Percentiles rank a stretch among this genome's conserved stretches.
phyloP scores from a whole-genome alignment of 2,113 vertebrate species.

The Chrysemys picta region DNA sequence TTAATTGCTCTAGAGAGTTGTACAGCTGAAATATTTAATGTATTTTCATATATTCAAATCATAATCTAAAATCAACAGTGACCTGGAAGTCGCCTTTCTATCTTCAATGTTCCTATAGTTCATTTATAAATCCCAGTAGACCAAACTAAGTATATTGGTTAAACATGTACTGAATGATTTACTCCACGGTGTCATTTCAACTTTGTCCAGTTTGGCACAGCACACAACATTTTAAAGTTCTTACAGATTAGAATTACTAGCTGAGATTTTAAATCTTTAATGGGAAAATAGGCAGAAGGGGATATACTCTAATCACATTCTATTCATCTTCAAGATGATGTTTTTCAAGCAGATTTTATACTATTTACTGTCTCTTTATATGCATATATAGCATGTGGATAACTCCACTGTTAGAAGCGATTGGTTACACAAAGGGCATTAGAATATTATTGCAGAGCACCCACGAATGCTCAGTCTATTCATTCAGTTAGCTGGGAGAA shows the following conservation, averaged over 20 bases:
- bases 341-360: conserved; percentile 31
- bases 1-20: conserved; percentile 70
- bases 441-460: neutral
- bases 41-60: conserved; percentile 73
- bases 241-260: conserved; percentile 1
- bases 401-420: neutral
- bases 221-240: neutral
- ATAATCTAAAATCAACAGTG: conserved; percentile 52
- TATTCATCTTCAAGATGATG: conserved; percentile 10
- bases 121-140: neutral
- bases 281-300: conserved; percentile 17
- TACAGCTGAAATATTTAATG: conserved; percentile 70
- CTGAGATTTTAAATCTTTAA: neutral
- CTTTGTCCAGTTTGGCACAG: neutral
- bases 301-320: conserved; percentile 36
- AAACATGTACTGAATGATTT: conserved; percentile 16
- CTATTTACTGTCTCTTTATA: neutral
- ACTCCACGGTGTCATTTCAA: conserved; percentile 18
- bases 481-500: neutral
- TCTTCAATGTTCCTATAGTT: conserved; percentile 31
- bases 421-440: neutral
- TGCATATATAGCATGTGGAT: neutral
- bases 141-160: neutral
- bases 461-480: neutral
- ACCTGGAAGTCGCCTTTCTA: conserved; percentile 42